Evolutionary conservation across 2,888 invertebrate genomes (phyloP).

Genomic region (Polydrusus tereticollis): DNA sequence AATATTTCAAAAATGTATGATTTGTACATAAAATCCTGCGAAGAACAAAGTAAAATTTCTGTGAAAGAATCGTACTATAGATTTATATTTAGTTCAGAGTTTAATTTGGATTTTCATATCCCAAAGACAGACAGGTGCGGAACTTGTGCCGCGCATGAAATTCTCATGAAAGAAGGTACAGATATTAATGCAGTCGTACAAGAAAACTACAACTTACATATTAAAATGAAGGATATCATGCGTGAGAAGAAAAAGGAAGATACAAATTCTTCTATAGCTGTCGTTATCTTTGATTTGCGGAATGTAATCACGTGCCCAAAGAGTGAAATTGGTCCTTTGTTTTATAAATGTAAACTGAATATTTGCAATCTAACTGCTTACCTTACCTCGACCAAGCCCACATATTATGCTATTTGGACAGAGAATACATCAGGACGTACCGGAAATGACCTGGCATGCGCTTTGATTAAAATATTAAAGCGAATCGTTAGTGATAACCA

Average conservation of each 20-base stretch:
- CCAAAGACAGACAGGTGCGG: neutral
- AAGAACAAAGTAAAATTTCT: neutral
- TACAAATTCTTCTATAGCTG: neutral
- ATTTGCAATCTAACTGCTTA: slow-evolving; percentile 19
- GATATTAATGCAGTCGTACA: neutral
- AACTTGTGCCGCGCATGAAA: neutral
- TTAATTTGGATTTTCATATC: neutral
- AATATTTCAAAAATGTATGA: neutral
- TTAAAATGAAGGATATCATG: neutral
- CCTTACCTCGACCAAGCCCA: slow-evolving; percentile 39
- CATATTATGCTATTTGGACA: slow-evolving; percentile 46
- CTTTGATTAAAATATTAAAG: slow-evolving; percentile 33
- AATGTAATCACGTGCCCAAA: neutral
- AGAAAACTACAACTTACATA: neutral
- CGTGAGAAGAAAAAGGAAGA: neutral
- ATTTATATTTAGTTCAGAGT: neutral
- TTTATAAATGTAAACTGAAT: slow-evolving; percentile 7
- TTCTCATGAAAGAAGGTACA: neutral
- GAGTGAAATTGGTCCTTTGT: neutral
- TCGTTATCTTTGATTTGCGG: neutral
- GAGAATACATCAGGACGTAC: slow-evolving; percentile 39
- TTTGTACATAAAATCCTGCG: neutral
- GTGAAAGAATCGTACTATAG: neutral
- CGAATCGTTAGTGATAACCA: slow-evolving; percentile 27
- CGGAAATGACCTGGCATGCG: slow-evolving; percentile 46